phyloP scores from a whole-genome alignment of 2,888 invertebrate species.

The Eupithecia centaureata region DNA sequence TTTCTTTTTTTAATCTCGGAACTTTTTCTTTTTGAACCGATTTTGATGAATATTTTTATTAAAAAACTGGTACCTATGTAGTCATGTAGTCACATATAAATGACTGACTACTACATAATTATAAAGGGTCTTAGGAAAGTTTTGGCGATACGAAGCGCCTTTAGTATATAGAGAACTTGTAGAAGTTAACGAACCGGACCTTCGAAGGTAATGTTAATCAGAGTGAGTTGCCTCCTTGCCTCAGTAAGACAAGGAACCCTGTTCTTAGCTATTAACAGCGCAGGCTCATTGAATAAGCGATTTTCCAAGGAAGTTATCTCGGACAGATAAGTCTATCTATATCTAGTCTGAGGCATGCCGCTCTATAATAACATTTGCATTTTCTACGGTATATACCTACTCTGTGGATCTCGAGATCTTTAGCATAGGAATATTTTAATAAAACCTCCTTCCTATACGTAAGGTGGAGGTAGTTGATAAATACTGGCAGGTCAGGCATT shows the following conservation, averaged over 20 bases:
- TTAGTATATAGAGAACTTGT: background rate
- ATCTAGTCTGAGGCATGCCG: constrained; percentile 44
- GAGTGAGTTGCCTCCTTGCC: constrained; percentile 51
- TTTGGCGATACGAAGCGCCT: background rate
- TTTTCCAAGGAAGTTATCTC: constrained; percentile 67
- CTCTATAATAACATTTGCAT: constrained; percentile 53
- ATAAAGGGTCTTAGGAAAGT: background rate
- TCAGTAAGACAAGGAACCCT: constrained; percentile 52
- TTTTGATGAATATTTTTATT: too few relatives aligned
- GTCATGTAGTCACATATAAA: too few relatives aligned
- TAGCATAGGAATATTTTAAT: constrained; percentile 31
- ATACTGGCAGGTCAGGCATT: background rate
- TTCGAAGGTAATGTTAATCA: constrained; percentile 59
- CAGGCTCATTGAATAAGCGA: constrained; percentile 58
- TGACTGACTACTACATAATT: too few relatives aligned
- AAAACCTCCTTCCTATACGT: background rate
- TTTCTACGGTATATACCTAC: constrained; percentile 43
- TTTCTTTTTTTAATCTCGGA: too few relatives aligned
- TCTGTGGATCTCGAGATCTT: constrained; percentile 33
- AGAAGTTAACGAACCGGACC: constrained; percentile 46
- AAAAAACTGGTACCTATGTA: too few relatives aligned
- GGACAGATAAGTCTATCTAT: constrained; percentile 47
- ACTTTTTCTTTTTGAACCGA: too few relatives aligned
- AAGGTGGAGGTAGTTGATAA: background rate
- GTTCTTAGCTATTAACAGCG: constrained; percentile 43